Evolutionary conservation across 2,113 vertebrate species (phyloP), one percentile per base, ranked within the genome.

Genomic region (Xiphophorus maculatus): DNA sequence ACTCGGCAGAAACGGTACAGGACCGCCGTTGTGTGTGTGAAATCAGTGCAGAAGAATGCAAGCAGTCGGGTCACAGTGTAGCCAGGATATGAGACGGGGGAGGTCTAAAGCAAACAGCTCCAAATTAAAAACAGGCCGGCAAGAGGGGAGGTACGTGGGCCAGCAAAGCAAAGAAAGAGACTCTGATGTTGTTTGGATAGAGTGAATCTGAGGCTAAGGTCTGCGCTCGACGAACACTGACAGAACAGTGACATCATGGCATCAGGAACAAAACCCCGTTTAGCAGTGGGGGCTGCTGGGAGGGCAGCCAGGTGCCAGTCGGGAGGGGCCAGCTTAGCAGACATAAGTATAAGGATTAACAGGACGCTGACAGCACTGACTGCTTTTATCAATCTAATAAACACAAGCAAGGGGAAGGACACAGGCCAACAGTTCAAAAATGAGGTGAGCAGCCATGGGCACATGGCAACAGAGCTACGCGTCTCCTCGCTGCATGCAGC

Each of bases 61-160:
- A 65, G 80, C 88, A 89, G 89, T 89, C 84, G 71, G 58, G 85
- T 73, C 62, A 8, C 61, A 28, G 33, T 66, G 82, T 71, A 85
- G 81, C 84, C 90, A 85, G 76, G 88, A 89, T 86, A 90, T 74
- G 87, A 89, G 74, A 84, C 63, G 68, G 60, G 73, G 54, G 69
- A 58, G 68, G 3, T 81, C 32, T 30, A 88, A 90, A 90, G 84
- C 84, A 92, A 93, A 93, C 76, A 78, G 77, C 76, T 75, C 63
- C 67, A 89, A 93, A 94, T 92, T 88, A 87, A 92, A 92, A 88
- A 77, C 88, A 90, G 87, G 66, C 80, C 19, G 14, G 42, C 48
- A 61, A 69, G 29, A 15, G 13, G 17, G 44, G 44, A 48, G 44
- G 44, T 48, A 44, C 42, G 14, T 66, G 40, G 9, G n/a, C 30